These are phyloP conservation scores for Marasmarcha lunaedactyla DNA, from an alignment of 2,888 invertebrate species.

Conservation along the genomic window DNA sequence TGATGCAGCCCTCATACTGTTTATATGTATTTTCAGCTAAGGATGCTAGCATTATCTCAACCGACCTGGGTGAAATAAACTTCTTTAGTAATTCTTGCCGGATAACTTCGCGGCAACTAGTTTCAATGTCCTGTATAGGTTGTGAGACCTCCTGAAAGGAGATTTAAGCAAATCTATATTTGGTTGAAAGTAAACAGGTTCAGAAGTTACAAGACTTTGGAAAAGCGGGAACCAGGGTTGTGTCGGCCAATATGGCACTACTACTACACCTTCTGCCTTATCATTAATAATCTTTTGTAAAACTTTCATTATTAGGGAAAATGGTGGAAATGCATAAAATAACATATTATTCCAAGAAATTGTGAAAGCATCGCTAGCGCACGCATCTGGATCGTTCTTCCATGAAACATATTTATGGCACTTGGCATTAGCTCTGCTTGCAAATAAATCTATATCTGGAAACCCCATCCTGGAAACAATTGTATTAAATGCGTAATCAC, in stretches of 20 bases:
- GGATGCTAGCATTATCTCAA: constrained; percentile 8
- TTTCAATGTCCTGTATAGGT: no score
- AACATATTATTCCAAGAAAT: constrained; percentile 6
- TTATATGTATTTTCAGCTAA: constrained; percentile 7
- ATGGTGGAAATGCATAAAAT: constrained; percentile 18
- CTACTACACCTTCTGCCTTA: constrained; percentile 5
- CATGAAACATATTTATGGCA: constrained; percentile 6
- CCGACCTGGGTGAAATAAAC: constrained; percentile 2
- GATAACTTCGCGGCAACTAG: constrained; percentile 7
- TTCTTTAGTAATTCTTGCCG: constrained; percentile 5
- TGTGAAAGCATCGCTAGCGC: constrained; percentile 8
- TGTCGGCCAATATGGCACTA: constrained; percentile 6
- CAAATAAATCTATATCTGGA: constrained; percentile 1
- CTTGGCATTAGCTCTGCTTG: no score
- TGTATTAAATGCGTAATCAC: background rate
- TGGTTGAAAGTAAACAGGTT: constrained; percentile 7
- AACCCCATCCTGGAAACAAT: background rate
- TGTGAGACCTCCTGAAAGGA: constrained; percentile 10
- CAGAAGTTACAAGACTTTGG: constrained; percentile 4
- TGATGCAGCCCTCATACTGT: constrained; percentile 9
- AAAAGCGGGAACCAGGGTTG: constrained; percentile 26
- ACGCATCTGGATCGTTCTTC: constrained; percentile 8
- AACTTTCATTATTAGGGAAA: constrained; percentile 1
- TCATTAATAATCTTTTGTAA: constrained; percentile 5
- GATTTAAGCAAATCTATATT: constrained; percentile 5